Percentiles rank a stretch among this genome's conserved stretches.
These are phyloP conservation scores for Urocynchramus pylzowi DNA, from an alignment of 2,113 vertebrate genomes.

Conservation along the genomic window DNA sequence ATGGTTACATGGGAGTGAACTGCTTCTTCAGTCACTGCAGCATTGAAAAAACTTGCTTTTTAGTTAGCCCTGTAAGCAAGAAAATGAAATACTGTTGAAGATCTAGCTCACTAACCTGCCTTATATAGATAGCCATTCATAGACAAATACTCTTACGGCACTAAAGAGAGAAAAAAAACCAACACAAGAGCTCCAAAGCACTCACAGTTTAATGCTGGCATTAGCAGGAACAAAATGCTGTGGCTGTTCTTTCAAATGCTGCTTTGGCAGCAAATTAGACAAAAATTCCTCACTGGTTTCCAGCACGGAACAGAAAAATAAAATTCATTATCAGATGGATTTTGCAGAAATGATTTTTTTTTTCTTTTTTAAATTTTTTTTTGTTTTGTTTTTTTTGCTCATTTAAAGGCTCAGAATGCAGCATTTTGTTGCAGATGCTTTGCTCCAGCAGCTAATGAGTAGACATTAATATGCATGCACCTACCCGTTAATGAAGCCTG, in stretches of 20 bases:
- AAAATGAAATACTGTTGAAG: constrained; percentile 95
- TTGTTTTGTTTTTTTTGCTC: not conserved
- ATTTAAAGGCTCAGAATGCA: not conserved
- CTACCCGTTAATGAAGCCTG: constrained; percentile 39
- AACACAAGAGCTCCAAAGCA: constrained; percentile 49
- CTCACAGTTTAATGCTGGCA: constrained; percentile 38
- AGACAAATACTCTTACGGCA: constrained; percentile 58
- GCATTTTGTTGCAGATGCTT: constrained; percentile 3
- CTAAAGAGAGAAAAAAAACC: not conserved
- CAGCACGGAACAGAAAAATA: not conserved
- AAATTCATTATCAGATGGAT: not conserved
- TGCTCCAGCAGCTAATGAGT: constrained; percentile 56
- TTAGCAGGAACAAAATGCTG: constrained; percentile 52
- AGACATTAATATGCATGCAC: constrained; percentile 60
- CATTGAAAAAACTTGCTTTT: constrained; percentile 94
- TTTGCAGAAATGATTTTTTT: not conserved
- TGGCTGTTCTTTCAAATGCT: not conserved
- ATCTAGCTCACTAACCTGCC: constrained; percentile 86
- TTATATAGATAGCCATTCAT: constrained; percentile 75
- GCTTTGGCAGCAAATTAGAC: constrained; percentile 10
- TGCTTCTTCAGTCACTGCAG: constrained; percentile 97
- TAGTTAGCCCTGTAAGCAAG: constrained; percentile 99
- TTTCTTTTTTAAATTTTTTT: no score
- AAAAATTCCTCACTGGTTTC: not conserved
- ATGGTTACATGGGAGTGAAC: constrained; percentile 92